These are phyloP conservation scores for Melanostigma gelatinosum DNA, from an alignment of 2,113 vertebrate genomes.

Conservation along the genomic window DNA sequence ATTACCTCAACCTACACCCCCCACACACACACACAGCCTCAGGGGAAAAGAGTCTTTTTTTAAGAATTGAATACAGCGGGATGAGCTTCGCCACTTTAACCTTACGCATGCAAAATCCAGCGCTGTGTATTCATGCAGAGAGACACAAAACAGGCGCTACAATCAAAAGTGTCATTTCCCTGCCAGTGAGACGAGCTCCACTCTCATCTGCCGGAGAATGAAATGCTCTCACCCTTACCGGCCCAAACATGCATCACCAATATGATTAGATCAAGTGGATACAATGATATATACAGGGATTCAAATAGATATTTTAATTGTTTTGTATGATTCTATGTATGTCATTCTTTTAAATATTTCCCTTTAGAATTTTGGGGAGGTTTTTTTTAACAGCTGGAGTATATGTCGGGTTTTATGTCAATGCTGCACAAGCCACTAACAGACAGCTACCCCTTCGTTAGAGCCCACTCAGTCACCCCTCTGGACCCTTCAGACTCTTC, in stretches of 20 bases:
- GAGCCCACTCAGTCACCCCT: background rate
- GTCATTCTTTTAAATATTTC: background rate
- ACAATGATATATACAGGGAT: background rate
- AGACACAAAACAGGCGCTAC: slow-evolving; percentile 74
- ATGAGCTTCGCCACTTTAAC: slow-evolving; percentile 76
- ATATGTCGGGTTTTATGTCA: background rate
- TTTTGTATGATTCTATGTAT: background rate
- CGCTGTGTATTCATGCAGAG: slow-evolving; percentile 57
- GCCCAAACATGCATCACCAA: slow-evolving; percentile 4
- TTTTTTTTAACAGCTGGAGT: background rate
- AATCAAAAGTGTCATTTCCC: slow-evolving; percentile 80
- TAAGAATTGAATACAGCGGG: slow-evolving; percentile 72
- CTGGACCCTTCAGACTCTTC: background rate
- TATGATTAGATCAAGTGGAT: background rate
- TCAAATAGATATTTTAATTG: background rate
- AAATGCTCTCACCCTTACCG: slow-evolving; percentile 9
- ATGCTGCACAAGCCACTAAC: background rate
- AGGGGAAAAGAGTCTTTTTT: slow-evolving; percentile 68
- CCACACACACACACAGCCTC: slow-evolving; percentile 39
- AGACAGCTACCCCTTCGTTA: background rate
- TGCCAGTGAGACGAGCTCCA: slow-evolving; percentile 38
- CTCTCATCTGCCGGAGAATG: slow-evolving; percentile 9
- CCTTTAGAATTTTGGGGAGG: no score
- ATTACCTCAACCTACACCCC: background rate
- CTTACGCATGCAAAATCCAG: slow-evolving; percentile 80